Percentiles rank a stretch among this genome's conserved stretches.
Evolutionary conservation across 2,113 vertebrate genomes (phyloP).

Genomic region (Mobula hypostoma): DNA sequence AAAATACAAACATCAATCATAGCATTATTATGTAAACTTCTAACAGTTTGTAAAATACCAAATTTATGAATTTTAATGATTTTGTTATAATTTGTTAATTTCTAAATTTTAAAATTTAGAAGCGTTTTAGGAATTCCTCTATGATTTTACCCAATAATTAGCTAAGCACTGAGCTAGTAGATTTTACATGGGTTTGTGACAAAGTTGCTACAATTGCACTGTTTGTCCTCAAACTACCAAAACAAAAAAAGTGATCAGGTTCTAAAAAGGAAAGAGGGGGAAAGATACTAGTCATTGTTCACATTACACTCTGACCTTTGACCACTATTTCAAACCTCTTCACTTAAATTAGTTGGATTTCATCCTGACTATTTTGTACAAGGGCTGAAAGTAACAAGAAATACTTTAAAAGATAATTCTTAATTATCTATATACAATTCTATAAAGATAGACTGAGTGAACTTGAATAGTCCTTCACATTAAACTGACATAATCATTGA

Average conservation of each 20-base stretch:
- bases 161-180: not conserved
- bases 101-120: not conserved
- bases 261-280: not conserved
- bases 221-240: not conserved
- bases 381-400: not conserved
- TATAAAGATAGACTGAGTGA: not conserved
- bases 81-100: not conserved
- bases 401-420: not conserved
- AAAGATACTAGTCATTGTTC: not conserved
- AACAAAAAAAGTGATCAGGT: not conserved
- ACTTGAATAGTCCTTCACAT: not conserved
- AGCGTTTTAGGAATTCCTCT: not conserved
- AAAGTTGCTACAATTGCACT: not conserved
- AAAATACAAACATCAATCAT: not conserved
- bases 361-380: not conserved
- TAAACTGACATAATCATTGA: not conserved
- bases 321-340: not conserved
- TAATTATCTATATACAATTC: not conserved
- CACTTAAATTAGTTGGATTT: not conserved
- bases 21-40: not conserved
- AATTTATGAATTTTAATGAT: not conserved
- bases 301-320: not conserved
- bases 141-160: not conserved
- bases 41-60: not conserved
- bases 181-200: not conserved